Evolutionary conservation across 2,113 vertebrate genomes (phyloP).

Genomic region (Dipodomys ordii): DNA sequence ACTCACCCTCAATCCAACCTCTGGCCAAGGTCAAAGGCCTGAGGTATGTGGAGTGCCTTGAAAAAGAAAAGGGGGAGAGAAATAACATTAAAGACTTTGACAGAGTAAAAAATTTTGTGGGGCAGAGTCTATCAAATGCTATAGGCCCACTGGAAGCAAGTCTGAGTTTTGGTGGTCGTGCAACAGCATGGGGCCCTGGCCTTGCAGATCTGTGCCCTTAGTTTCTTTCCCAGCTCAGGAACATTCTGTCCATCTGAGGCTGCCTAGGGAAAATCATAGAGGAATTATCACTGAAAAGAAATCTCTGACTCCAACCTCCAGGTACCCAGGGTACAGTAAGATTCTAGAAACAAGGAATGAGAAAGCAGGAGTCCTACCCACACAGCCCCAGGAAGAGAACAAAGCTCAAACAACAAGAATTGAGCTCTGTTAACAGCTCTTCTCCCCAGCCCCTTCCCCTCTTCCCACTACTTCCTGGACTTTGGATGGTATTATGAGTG

Average conservation of each 20-base stretch:
- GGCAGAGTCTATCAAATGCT: rapidly evolving
- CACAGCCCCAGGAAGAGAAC: background rate
- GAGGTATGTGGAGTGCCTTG: background rate
- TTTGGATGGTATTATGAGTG: background rate
- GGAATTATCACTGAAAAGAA: background rate
- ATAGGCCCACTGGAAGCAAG: rapidly evolving
- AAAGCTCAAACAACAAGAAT: background rate
- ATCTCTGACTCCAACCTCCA: background rate
- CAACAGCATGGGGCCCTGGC: rapidly evolving
- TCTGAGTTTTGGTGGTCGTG: background rate
- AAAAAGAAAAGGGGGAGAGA: background rate
- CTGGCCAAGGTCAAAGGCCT: background rate
- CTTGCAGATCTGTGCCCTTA: background rate
- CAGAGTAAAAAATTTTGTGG: background rate
- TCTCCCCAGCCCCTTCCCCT: no score
- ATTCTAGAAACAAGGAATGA: rapidly evolving
- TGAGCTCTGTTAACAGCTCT: no score
- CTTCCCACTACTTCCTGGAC: background rate
- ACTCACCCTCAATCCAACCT: background rate
- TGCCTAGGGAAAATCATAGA: background rate
- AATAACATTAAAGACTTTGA: background rate
- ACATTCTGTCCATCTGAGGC: background rate
- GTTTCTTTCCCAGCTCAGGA: background rate
- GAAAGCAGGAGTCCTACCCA: background rate
- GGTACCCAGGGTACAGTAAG: background rate